Percentiles rank a stretch among this genome's conserved stretches.
Conservation (phyloP, 2,888 invertebrate species). For the Scaptomyza flava region DNA sequence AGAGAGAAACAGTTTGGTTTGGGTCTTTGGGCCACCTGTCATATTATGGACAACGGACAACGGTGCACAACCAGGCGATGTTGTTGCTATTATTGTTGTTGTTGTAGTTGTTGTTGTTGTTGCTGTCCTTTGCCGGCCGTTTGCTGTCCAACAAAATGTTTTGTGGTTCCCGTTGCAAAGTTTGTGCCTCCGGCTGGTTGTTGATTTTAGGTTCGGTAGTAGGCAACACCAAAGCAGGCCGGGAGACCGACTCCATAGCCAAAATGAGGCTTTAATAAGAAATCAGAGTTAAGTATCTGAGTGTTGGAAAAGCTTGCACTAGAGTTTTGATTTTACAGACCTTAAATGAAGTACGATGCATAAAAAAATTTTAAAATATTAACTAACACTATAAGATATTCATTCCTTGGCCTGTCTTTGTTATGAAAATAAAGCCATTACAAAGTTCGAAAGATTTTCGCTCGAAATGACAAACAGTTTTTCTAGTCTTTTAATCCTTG, state of each 20-base stretch:
- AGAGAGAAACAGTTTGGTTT: neutral
- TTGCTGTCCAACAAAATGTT: conserved; percentile 79
- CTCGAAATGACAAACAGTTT: neutral
- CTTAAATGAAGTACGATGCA: too few species aligned
- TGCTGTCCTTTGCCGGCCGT: conserved; percentile 69
- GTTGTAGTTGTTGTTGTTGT: conserved; percentile 11
- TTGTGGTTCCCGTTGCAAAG: conserved; percentile 74
- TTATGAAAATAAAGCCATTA: neutral
- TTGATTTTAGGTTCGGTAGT: conserved; percentile 60
- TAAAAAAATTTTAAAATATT: too few species aligned
- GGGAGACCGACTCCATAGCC: conserved; percentile 17
- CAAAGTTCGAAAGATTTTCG: too few species aligned
- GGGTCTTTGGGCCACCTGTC: conserved; percentile 58
- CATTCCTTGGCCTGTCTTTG: neutral
- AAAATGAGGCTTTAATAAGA: conserved; percentile 37
- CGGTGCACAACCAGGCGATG: conserved; percentile 4
- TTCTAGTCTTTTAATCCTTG: neutral
- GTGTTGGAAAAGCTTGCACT: neutral
- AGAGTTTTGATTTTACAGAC: neutral
- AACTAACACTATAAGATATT: too few species aligned
- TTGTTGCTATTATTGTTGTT: conserved; percentile 38
- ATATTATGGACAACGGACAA: conserved; percentile 54
- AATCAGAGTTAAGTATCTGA: conserved; percentile 4
- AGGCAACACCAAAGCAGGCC: conserved; percentile 18
- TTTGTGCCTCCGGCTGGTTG: conserved; percentile 67